These are phyloP conservation scores for Yponomeuta sedellus DNA, from an alignment of 2,888 invertebrate genomes.

Conservation along the genomic window DNA sequence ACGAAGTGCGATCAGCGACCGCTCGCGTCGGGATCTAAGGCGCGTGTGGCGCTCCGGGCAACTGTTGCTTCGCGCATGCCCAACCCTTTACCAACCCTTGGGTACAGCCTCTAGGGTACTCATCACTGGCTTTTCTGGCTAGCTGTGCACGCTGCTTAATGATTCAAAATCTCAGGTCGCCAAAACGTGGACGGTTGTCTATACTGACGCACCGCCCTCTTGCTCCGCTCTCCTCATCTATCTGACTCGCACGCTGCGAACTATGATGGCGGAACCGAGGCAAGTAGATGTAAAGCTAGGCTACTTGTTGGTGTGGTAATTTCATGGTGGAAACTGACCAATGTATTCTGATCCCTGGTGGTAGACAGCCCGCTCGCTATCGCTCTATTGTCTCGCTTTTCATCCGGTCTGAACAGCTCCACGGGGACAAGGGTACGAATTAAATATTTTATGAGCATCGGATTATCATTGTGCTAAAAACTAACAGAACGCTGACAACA, in stretches of 20 bases:
- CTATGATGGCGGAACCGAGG: background rate
- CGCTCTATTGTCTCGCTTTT: too few relatives aligned
- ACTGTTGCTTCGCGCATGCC: constrained; percentile 55
- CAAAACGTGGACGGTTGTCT: background rate
- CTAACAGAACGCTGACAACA: too few relatives aligned
- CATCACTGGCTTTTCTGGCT: background rate
- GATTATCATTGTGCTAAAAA: too few relatives aligned
- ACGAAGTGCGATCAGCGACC: background rate
- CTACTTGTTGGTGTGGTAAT: background rate
- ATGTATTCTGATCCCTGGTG: too few relatives aligned
- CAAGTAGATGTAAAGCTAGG: background rate
- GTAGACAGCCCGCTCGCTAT: too few relatives aligned
- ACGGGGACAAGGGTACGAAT: too few relatives aligned
- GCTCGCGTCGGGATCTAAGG: constrained; percentile 20
- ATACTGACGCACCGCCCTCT: background rate
- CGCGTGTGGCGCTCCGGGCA: constrained; percentile 35
- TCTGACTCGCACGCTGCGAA: background rate
- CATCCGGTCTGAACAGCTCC: too few relatives aligned
- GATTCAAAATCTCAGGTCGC: background rate
- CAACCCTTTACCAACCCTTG: constrained; percentile 16
- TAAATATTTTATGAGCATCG: too few relatives aligned
- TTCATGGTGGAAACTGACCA: too few relatives aligned
- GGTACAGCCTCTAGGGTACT: background rate
- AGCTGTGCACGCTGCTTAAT: background rate
- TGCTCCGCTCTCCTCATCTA: background rate